A percentile compares a stretch with the other conserved stretches of the same genome.
Conservation (phyloP, 2,113 vertebrate genomes). For the Octodon degus region DNA sequence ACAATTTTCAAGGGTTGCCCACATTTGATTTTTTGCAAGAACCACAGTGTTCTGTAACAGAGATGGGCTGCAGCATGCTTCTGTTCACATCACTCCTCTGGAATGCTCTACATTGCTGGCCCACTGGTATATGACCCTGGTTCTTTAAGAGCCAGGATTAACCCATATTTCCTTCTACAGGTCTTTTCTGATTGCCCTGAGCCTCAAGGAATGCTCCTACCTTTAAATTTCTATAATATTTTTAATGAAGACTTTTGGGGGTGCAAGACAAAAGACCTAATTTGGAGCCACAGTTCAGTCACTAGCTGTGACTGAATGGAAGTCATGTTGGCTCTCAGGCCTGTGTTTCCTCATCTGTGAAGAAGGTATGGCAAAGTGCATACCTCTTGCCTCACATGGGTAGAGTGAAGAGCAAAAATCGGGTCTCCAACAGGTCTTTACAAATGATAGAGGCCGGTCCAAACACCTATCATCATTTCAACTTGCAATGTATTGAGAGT, state of each 20-base stretch:
- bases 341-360: background rate
- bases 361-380: background rate
- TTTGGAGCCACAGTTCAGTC: background rate
- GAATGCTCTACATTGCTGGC: background rate
- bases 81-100: background rate
- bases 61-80: background rate
- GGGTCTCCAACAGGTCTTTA: background rate
- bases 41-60: background rate
- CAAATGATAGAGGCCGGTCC: background rate
- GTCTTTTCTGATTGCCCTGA: background rate
- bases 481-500: background rate
- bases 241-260: background rate
- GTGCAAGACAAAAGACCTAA: background rate
- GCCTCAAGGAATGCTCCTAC: background rate
- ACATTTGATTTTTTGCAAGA: constrained; percentile 31
- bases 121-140: background rate
- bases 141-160: background rate
- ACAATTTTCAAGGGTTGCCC: constrained; percentile 49
- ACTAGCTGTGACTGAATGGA: background rate
- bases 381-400: background rate
- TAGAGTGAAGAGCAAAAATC: background rate
- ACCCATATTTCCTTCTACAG: background rate
- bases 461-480: background rate
- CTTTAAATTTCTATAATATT: background rate
- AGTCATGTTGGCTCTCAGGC: background rate